phyloP scores from a whole-genome alignment of 92 coral and sea anemone genomes.

The Anthopleura xanthogrammica region DNA sequence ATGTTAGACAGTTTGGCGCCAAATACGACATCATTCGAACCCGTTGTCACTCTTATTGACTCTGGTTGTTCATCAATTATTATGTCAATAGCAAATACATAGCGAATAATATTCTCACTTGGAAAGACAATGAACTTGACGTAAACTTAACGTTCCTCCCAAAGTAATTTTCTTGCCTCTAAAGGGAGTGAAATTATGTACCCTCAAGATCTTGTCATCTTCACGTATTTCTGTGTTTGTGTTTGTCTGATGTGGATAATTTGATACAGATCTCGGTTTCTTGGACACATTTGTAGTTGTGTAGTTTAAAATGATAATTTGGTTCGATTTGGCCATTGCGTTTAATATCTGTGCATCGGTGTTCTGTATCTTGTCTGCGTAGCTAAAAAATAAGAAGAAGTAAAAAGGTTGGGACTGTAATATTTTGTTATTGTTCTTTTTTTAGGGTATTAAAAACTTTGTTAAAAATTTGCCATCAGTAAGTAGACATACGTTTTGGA shows the following conservation, averaged over 20 bases:
- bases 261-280: not conserved
- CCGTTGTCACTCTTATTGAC: too few species aligned
- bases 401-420: not conserved
- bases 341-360: constrained; percentile 90
- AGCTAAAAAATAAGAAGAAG: constrained; percentile 24
- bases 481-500: constrained; percentile 83
- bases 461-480: too few species aligned
- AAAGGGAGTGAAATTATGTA: not conserved
- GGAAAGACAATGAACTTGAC: not conserved
- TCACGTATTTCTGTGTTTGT: not conserved
- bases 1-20: too few species aligned
- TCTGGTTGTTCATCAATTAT: too few species aligned
- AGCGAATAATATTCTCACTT: too few species aligned
- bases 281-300: not conserved
- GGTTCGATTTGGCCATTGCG: not conserved
- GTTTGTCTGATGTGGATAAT: not conserved
- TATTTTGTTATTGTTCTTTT: not conserved
- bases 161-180: not conserved
- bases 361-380: constrained; percentile 94
- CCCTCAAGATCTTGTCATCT: not conserved
- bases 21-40: too few species aligned
- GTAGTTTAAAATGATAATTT: not conserved
- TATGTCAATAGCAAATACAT: too few species aligned
- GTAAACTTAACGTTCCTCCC: not conserved
- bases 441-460: too few species aligned